phyloP scores from a whole-genome alignment of 2,113 vertebrate genomes.

The Clarias macrocephalus region DNA sequence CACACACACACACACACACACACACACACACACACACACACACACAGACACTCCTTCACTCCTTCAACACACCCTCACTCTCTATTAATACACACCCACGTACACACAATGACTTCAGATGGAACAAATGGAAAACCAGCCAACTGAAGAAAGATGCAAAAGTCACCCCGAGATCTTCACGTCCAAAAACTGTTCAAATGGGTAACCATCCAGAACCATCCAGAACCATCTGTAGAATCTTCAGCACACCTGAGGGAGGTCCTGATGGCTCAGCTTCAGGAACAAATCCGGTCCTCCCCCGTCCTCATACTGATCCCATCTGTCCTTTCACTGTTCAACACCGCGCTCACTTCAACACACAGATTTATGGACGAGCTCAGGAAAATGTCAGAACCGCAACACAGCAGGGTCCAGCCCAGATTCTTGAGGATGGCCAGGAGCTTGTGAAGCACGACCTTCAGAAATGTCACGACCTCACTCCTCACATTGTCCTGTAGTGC shows the following conservation, averaged over 20 bases:
- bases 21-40: background rate
- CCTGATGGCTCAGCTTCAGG: background rate
- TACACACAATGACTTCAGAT: background rate
- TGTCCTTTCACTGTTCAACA: too few species aligned
- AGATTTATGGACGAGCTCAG: background rate
- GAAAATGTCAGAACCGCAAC: background rate
- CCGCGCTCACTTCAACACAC: background rate
- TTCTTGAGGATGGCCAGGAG: background rate
- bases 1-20: background rate
- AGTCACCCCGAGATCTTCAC: background rate
- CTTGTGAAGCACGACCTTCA: background rate
- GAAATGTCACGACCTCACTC: background rate
- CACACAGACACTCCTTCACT: background rate
- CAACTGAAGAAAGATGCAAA: background rate
- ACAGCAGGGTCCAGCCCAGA: background rate
- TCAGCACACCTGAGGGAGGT: background rate
- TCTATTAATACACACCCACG: constrained; percentile 14
- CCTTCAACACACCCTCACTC: background rate
- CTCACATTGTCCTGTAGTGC: background rate
- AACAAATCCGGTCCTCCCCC: too few species aligned
- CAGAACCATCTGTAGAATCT: background rate
- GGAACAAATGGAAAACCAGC: background rate
- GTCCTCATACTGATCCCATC: background rate
- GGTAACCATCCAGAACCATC: background rate
- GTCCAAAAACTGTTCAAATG: background rate